phyloP scores from a whole-genome alignment of 2,888 invertebrate genomes.

The Hemicrepidius hirtus region DNA sequence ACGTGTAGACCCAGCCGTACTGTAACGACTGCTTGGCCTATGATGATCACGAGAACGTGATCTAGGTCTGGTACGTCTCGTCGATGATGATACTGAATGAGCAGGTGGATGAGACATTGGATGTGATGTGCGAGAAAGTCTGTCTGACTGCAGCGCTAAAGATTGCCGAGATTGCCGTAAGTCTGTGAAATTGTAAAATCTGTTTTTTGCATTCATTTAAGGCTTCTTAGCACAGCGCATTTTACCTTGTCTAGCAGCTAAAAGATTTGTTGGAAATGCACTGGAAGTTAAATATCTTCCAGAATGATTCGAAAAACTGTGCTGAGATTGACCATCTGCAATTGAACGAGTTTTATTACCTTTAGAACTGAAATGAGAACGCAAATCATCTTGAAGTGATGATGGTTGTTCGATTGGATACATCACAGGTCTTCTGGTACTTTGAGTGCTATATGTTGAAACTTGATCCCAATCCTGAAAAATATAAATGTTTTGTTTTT shows the following conservation, averaged over 20 bases:
- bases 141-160: slow-evolving; percentile 86
- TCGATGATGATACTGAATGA: slow-evolving; percentile 73
- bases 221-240: slow-evolving; percentile 20
- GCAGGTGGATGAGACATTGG: slow-evolving; percentile 77
- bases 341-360: slow-evolving; percentile 80
- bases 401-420: slow-evolving; percentile 82
- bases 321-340: slow-evolving; percentile 92
- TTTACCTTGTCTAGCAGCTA: slow-evolving; percentile 82
- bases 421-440: slow-evolving; percentile 91
- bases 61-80: slow-evolving; percentile 80
- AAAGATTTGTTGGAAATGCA: slow-evolving; percentile 83
- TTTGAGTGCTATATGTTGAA: slow-evolving; percentile 92
- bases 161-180: slow-evolving; percentile 91
- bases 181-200: slow-evolving; percentile 74
- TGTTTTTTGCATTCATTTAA: slow-evolving; percentile 48
- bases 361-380: slow-evolving; percentile 83
- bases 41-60: slow-evolving; percentile 84
- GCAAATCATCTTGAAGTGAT: slow-evolving; percentile 82
- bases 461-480: slow-evolving; percentile 88
- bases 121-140: slow-evolving; percentile 85
- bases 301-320: slow-evolving; percentile 89
- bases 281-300: slow-evolving; percentile 81
- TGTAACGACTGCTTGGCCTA: slow-evolving; percentile 85
- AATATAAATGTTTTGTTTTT: too few relatives aligned
- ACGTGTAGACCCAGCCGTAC: slow-evolving; percentile 86